Base-by-base conservation (phyloP, 2,797 vertebrate genomes). In the Chanos chanos region DNA sequence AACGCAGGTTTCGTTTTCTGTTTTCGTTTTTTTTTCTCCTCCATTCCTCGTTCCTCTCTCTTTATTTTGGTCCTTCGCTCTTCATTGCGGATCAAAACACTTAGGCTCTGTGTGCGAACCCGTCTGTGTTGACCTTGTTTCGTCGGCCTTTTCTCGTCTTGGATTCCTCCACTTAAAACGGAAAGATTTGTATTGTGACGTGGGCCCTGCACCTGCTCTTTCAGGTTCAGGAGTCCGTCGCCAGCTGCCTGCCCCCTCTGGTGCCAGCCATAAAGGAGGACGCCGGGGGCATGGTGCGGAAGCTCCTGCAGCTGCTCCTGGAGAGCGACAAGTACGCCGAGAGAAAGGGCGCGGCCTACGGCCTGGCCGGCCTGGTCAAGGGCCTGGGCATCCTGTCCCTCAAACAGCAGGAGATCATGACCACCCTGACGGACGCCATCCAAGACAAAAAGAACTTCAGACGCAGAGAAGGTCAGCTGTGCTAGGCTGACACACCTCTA, bases 361-460 rank as follows among this genome's bases (percentile, higher is more conserved):
- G 96, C 0, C 85, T 99, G 80, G 97, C 97, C 0, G 96, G 97
- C 1, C 86, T 99, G 74, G 96, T 99, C 59, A 99, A 98, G 65
- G 96, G 96, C 24, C 89, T 99, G 2, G 97, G 97, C 21, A 99
- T 99, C 79, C 88, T 99, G 36, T 94, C 97, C 0, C 93, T 99
- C 30, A 99, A 99, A 75, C 97, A 99, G 81, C 97, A 97, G 85
- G 95, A 98, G 36, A 99, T 99, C 86, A 99, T 99, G 97, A 85
- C 90, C 52, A 96, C 94, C 0, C 83, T 99, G 63, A 99, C 95
- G 0, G 95, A 99, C 3, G 96, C 94, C 71, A 99, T 99, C 74
- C 97, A 98, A 80, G 97, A 99, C 82, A 99, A 99, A 88, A 99
- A 98, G 77, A 98, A 98, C 81, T 96, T 97, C 77, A 89, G 97